Percentiles rank a stretch among this genome's conserved stretches.
These are phyloP conservation scores for Molossus alvarezi DNA, from an alignment of 2,797 vertebrate species.

Conservation along the genomic window DNA sequence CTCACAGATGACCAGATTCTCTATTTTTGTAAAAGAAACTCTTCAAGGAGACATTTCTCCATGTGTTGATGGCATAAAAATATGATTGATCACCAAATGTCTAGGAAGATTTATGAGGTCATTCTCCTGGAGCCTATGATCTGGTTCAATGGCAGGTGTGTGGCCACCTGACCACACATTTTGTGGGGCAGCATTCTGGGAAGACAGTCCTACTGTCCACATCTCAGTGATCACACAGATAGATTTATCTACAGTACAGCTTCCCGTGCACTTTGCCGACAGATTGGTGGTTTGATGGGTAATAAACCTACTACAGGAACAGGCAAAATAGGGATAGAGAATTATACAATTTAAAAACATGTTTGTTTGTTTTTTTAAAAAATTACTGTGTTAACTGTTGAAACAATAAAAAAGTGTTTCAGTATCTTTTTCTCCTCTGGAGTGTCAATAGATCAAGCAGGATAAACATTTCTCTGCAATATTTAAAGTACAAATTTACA, in stretches of 20 bases:
- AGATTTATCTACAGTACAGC: neutral
- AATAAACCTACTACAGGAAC: neutral
- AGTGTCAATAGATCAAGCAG: neutral
- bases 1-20: neutral
- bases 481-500: conserved; percentile 25
- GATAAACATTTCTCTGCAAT: neutral
- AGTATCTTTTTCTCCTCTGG: neutral
- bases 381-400: neutral
- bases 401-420: neutral
- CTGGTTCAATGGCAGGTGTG: neutral
- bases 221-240: neutral
- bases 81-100: neutral
- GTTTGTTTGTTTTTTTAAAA: neutral
- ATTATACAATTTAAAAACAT: neutral
- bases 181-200: neutral
- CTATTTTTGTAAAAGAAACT: neutral
- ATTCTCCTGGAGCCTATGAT: neutral
- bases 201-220: neutral
- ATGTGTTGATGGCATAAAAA: neutral
- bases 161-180: neutral
- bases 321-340: neutral
- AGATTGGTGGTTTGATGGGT: neutral
- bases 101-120: neutral
- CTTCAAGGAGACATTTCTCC: neutral
- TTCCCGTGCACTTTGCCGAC: neutral